phyloP scores from a whole-genome alignment of 2,113 vertebrate species.

The Gobiocypris rarus region DNA sequence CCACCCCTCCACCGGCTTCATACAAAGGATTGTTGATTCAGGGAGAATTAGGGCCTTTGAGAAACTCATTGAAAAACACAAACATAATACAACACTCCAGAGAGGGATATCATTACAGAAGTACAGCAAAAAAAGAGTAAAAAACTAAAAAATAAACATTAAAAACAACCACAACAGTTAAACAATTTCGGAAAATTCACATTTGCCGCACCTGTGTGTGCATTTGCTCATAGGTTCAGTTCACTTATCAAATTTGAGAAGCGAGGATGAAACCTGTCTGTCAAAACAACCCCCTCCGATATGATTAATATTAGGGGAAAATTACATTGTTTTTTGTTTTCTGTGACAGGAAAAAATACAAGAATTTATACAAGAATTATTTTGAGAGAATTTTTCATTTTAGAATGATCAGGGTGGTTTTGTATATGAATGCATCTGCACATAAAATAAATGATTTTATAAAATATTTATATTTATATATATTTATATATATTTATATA shows the following conservation, averaged over 20 bases:
- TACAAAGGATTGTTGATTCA: constrained; percentile 56
- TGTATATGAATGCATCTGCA: too few relatives aligned
- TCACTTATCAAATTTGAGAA: not conserved
- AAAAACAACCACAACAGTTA: constrained; percentile 12
- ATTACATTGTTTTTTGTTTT: not conserved
- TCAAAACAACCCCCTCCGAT: too few relatives aligned
- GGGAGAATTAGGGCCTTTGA: constrained; percentile 59
- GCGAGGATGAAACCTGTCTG: not conserved
- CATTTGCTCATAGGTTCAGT: not conserved
- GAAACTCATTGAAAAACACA: constrained; percentile 47
- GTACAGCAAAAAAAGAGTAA: constrained; percentile 48
- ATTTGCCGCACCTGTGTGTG: not conserved
- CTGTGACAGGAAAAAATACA: not conserved
- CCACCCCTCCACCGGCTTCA: not conserved
- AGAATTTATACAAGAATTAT: too few relatives aligned
- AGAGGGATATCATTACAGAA: constrained; percentile 54
- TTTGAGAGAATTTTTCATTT: too few relatives aligned
- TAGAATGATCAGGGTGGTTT: too few relatives aligned
- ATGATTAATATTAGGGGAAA: not conserved
- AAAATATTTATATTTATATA: too few relatives aligned
- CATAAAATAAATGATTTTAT: too few relatives aligned
- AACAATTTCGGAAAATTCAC: not conserved
- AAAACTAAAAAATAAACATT: not conserved
- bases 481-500: too few relatives aligned
- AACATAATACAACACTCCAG: constrained; percentile 49